phyloP scores from a whole-genome alignment of 1,140 invertebrate genomes.

The Papilio dardanus region DNA sequence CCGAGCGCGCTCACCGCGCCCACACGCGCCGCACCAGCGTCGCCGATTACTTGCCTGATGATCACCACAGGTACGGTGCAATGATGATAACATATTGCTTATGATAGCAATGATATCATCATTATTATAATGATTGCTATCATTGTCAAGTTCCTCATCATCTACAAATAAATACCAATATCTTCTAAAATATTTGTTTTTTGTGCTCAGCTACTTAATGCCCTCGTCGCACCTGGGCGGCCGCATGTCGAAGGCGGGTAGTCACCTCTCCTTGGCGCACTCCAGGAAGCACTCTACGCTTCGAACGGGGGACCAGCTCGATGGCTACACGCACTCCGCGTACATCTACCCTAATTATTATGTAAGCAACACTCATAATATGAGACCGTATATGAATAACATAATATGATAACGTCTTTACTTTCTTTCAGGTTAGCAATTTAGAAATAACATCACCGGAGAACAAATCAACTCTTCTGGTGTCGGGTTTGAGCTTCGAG shows the following conservation, averaged over 20 bases:
- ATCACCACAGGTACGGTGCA: conserved; percentile 73
- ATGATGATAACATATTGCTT: no score
- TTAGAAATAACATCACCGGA: conserved; percentile 83
- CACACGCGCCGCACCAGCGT: conserved; percentile 84
- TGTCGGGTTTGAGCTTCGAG: conserved; percentile 83
- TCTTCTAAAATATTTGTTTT: no score
- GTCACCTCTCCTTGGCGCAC: conserved; percentile 82
- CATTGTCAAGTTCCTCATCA: neutral
- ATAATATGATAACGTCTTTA: no score
- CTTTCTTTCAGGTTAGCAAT: conserved; percentile 78
- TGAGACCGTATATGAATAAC: no score
- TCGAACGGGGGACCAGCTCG: conserved; percentile 79
- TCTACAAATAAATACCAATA: no score
- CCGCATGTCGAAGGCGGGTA: conserved; percentile 83
- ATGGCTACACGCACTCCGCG: conserved; percentile 80
- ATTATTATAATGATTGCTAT: neutral
- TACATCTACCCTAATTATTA: conserved; percentile 86
- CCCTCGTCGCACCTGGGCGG: conserved; percentile 80
- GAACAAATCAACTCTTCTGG: conserved; percentile 79
- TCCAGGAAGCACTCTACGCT: conserved; percentile 81
- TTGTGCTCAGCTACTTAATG: conserved; percentile 71
- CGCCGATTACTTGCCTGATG: conserved; percentile 84
- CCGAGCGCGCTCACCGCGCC: conserved; percentile 75
- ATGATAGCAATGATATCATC: no score
- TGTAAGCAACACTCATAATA: no score